Percentiles rank a stretch among this genome's conserved stretches.
These are phyloP conservation scores for Phytoseiulus persimilis DNA, from an alignment of 2,888 invertebrate genomes.

Conservation along the genomic window DNA sequence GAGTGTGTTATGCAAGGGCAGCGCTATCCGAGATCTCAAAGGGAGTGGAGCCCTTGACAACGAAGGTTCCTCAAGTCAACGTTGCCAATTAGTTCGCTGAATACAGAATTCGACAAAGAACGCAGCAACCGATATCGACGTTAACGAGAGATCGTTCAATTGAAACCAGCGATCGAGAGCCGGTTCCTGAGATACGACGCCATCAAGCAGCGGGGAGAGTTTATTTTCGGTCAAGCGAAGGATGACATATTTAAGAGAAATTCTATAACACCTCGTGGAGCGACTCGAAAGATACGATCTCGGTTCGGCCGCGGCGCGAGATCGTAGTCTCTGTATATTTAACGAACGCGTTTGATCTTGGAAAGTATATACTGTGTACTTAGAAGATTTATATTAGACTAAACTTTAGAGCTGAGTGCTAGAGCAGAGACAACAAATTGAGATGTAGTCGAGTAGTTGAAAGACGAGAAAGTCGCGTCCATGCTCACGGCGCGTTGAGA, in stretches of 20 bases:
- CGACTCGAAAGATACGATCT: background rate
- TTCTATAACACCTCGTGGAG: background rate
- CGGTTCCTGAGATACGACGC: background rate
- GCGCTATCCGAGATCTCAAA: too few relatives aligned
- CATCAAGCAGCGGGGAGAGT: background rate
- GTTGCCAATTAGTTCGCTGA: too few relatives aligned
- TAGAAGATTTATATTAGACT: background rate
- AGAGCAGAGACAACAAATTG: background rate
- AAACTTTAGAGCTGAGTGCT: background rate
- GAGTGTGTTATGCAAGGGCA: too few relatives aligned
- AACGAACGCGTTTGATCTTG: background rate
- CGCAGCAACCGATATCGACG: background rate
- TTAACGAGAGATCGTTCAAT: background rate
- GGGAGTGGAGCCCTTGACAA: too few relatives aligned
- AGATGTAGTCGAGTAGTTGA: background rate
- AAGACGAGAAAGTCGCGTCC: background rate
- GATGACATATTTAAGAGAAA: background rate
- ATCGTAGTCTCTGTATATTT: background rate
- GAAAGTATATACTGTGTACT: slow-evolving; percentile 5
- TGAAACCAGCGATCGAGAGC: background rate
- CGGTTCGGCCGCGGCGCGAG: background rate
- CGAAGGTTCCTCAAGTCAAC: too few relatives aligned
- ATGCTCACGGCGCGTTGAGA: background rate
- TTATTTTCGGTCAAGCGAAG: background rate
- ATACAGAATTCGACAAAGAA: too few relatives aligned